phyloP scores from a whole-genome alignment of 2,888 invertebrate genomes.

The Muscina levida region DNA sequence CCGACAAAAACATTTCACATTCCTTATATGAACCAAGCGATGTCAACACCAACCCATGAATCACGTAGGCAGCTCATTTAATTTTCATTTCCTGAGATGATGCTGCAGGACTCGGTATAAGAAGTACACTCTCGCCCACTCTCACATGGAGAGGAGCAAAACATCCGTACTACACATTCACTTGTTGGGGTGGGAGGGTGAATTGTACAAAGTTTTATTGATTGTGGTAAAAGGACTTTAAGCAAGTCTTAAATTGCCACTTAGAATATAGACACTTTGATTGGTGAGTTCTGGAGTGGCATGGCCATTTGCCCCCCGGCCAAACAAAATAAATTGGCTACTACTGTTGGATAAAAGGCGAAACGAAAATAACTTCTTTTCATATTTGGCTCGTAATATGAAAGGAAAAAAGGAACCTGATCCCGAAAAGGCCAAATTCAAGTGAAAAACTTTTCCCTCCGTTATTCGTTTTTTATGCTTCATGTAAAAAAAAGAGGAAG shows the following conservation, averaged over 20 bases:
- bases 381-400: neutral
- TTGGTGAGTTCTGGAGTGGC: conserved; percentile 54
- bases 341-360: conserved; percentile 37
- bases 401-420: no score
- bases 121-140: no score
- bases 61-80: conserved; percentile 34
- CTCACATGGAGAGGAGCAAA: no score
- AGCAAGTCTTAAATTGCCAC: conserved; percentile 65
- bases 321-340: conserved; percentile 59
- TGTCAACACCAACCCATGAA: no score
- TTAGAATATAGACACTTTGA: conserved; percentile 60
- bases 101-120: no score
- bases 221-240: conserved; percentile 59
- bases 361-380: conserved; percentile 5
- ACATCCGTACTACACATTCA: neutral
- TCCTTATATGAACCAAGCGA: no score
- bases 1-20: conserved; percentile 11
- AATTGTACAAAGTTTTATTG: conserved; percentile 49
- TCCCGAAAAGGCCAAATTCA: conserved; percentile 5
- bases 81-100: conserved; percentile 20
- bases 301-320: conserved; percentile 43
- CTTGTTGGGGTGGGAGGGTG: neutral
- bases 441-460: conserved; percentile 13
- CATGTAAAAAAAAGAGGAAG: no score
- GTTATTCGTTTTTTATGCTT: conserved; percentile 1